A percentile compares a stretch with the other conserved stretches of the same genome.
phyloP scores from a whole-genome alignment of 2,113 vertebrate species.

The Heptranchias perlo region DNA sequence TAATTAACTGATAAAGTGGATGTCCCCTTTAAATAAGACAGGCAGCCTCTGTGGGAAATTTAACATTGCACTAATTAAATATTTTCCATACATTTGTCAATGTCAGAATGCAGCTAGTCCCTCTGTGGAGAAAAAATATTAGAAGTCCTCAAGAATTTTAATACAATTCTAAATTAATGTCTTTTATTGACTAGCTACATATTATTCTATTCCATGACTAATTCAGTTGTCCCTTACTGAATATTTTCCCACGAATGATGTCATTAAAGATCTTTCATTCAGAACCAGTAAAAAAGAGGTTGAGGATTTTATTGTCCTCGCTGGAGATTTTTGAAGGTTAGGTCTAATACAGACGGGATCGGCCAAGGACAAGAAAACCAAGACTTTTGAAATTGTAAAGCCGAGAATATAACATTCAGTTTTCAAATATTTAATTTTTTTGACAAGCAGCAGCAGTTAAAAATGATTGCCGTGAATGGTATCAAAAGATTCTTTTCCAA shows the following conservation, averaged over 20 bases:
- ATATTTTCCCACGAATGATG: slow-evolving; percentile 4
- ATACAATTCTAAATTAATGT: slow-evolving; percentile 27
- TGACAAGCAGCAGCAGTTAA: background rate
- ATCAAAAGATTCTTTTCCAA: background rate
- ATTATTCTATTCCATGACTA: slow-evolving; percentile 16
- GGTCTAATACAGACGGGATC: too few relatives aligned
- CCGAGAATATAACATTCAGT: background rate
- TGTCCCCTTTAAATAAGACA: slow-evolving; percentile 6
- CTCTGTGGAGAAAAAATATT: background rate
- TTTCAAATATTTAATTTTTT: background rate
- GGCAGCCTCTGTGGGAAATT: slow-evolving; percentile 21
- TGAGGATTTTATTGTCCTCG: background rate
- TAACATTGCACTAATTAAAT: slow-evolving; percentile 35
- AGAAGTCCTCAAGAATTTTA: background rate
- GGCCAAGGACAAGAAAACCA: background rate
- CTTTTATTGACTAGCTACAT: background rate
- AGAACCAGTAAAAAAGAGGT: background rate
- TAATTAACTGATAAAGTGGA: background rate
- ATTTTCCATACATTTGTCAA: slow-evolving; percentile 34
- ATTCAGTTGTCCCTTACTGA: background rate
- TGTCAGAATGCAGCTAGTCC: background rate
- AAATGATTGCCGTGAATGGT: background rate
- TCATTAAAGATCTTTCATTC: slow-evolving; percentile 19
- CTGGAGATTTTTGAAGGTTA: background rate
- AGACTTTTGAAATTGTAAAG: background rate